Evolutionary conservation across 2,888 invertebrate species (phyloP), one percentile per base, ranked within the genome.

Genomic region (Cylloceria caligata): DNA sequence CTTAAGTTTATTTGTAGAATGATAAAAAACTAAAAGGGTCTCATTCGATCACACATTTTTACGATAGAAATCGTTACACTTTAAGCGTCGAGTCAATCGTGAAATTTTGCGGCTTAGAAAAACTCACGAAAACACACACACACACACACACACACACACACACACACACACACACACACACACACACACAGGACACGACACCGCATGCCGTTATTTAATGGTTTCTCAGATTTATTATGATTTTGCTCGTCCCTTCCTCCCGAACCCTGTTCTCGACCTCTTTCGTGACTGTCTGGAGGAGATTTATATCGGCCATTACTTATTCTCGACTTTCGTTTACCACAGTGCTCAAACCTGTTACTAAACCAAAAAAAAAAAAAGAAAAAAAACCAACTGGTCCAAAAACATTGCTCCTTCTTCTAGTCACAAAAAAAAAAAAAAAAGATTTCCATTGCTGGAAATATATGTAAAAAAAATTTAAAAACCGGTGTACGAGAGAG

Each of bases 241-340:
- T 80, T 87, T 83, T 45, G 64, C 84, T 82, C 57, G 83, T 80
- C 83, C 73, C 45, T n/a, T 65, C 80, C 86, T 82, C 64, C 75
- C 76, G 83, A 78, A 74, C 81, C 80, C 80, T 69, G 71, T 87
- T 86, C 60, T 87, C 82, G 88, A 88, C 88, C 89, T 91, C 92
- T 92, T 92, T 92, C 92, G 90, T 92, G 92, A 92, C 91, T 90
- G 91, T 89, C 90, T 92, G 92, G 92, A 92, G 92, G 92, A 92
- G 91, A 89, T 88, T 87, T 84, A 83, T 87, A 88, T 87, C 47
- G 62, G 68, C 88, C 86, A 84, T 87, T 81, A 85, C 64, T 87
- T 87, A 87, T 88, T 89, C 87, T 87, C 83, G 86, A 80, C 83
- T 87, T 88, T 86, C 69, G 85, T 88, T 83, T 67, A 60, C 21